A percentile compares a stretch with the other conserved stretches of the same genome.
These are phyloP conservation scores for Esox masquinongy DNA, from an alignment of 2,797 vertebrate species.

Conservation along the genomic window DNA sequence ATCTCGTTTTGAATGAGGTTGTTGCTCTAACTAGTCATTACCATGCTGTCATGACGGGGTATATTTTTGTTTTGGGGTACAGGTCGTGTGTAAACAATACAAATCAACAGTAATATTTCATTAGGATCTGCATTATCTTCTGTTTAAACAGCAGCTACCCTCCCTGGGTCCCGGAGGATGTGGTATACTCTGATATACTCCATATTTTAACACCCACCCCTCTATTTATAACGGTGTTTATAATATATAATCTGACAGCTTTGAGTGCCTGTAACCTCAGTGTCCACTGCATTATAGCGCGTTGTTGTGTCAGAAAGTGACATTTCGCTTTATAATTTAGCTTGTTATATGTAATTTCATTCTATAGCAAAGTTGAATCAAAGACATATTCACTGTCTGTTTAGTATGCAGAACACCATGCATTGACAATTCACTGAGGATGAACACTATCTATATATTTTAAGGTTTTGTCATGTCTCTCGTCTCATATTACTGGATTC, in stretches of 20 bases:
- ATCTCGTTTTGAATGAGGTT: constrained; percentile 12
- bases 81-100: background rate
- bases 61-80: background rate
- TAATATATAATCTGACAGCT: background rate
- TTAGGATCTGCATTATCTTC: no score
- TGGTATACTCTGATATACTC: no score
- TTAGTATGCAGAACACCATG: background rate
- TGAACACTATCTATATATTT: background rate
- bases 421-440: constrained; percentile 1
- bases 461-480: background rate
- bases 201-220: background rate
- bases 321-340: background rate
- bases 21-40: constrained; percentile 14
- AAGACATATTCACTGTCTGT: background rate
- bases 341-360: background rate
- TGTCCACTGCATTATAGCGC: background rate
- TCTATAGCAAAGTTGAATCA: background rate
- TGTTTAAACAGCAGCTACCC: no score
- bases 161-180: no score
- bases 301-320: background rate
- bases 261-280: background rate
- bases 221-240: background rate
- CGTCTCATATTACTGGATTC: background rate
- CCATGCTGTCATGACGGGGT: background rate
- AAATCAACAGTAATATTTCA: background rate